A percentile compares a stretch with the other conserved stretches of the same genome.
Evolutionary conservation across 2,113 vertebrate genomes (phyloP).

Genomic region (Tretioscincus oriximinensis): DNA sequence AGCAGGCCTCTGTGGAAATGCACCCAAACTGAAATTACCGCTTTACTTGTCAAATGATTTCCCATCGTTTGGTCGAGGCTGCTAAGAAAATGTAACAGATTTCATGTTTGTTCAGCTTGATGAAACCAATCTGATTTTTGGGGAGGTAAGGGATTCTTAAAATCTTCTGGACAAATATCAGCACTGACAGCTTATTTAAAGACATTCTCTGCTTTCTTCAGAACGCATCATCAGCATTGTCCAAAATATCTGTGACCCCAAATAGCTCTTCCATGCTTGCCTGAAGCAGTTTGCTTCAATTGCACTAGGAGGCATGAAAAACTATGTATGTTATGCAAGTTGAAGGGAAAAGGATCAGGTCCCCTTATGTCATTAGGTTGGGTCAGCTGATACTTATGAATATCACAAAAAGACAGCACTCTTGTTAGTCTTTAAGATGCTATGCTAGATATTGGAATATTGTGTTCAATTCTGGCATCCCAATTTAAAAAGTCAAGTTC

Average conservation of each 20-base stretch:
- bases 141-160: background rate
- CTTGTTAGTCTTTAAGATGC: no score
- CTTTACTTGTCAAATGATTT: background rate
- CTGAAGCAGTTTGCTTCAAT: background rate
- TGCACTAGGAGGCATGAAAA: background rate
- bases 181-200: background rate
- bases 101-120: background rate
- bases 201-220: background rate
- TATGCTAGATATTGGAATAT: no score
- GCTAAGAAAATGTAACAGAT: background rate
- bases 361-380: background rate
- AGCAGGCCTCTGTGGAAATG: background rate
- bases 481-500: no score
- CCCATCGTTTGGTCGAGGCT: background rate
- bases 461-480: no score
- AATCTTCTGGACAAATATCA: background rate
- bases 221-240: background rate
- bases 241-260: background rate
- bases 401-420: background rate
- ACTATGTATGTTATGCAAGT: background rate
- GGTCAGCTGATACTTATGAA: background rate
- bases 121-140: constrained; percentile 3
- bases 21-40: background rate
- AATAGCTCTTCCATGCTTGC: background rate
- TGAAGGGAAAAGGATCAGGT: background rate